Evolutionary conservation across 2,113 vertebrate genomes (phyloP), one percentile per base, ranked within the genome.

Genomic region (Colius striatus): DNA sequence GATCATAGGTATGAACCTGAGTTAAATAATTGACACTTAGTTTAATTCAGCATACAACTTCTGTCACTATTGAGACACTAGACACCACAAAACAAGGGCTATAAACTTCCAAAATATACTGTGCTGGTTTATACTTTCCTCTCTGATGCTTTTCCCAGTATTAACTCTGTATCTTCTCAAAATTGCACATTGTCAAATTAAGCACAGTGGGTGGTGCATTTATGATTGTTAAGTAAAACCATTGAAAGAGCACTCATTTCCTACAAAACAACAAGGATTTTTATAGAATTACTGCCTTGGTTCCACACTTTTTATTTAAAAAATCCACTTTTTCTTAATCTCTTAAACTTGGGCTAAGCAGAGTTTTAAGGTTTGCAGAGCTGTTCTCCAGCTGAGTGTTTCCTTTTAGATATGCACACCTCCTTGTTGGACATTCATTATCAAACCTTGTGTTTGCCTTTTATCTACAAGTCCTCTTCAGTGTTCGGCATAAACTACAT

Each of bases 381-480:
- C 95, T 91, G 91, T 97, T 92, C 97, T 97, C 97, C 97, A 97
- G 96, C 97, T 97, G 98, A 95, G 98, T 94, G 92, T 94, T 96
- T 95, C 96, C 97, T 98, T 97, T 98, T 94, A 97, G 97, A 97
- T 97, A 97, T 97, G 97, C 97, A 97, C 97, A 97, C 96, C 97
- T 97, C 97, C 97, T 97, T 98, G 98, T 99, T 98, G 99, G 99
- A 99, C 98, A 99, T 99, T 99, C 98, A 99, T 99, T 99, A 99
- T 98, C 98, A 98, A 98, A 98, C 98, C 98, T 98, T 98, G 97
- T 98, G 98, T 98, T 98, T 98, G 97, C 98, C 99, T 99, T 99
- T 99, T 98, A 99, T 99, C 98, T 99, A 98, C 98, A 98, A 98
- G 98, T 98, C 97, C 98, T 98, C 98, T 98, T 98, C 98, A 98